These are phyloP conservation scores for Aphis gossypii DNA, from an alignment of 1,140 invertebrate genomes.

Conservation along the genomic window DNA sequence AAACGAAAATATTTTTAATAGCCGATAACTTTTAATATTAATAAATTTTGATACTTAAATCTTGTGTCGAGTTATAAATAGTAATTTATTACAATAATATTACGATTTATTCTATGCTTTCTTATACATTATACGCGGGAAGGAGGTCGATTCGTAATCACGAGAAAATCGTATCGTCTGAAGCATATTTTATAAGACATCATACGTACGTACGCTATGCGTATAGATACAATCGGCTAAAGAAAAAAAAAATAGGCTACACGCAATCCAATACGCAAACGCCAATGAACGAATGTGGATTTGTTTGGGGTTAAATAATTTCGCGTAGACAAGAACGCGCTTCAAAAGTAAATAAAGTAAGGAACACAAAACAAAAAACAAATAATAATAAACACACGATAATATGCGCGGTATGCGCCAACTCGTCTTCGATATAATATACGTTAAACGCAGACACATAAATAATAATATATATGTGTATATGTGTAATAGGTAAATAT, in stretches of 20 bases:
- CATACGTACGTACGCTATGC: not conserved
- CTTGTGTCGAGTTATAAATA: too few species aligned
- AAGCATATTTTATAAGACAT: not conserved
- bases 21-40: not conserved
- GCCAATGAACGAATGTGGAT: not conserved
- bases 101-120: not conserved
- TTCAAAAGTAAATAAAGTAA: constrained; percentile 9
- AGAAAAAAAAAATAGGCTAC: not conserved
- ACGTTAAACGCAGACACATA: not conserved
- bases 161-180: not conserved
- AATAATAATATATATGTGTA: not conserved
- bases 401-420: not conserved
- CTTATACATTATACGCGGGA: not conserved
- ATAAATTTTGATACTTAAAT: not conserved
- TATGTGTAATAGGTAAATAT: not conserved
- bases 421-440: not conserved
- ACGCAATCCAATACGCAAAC: not conserved
- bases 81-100: not conserved
- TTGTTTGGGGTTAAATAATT: constrained; percentile 11
- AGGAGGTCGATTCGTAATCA: not conserved
- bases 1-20: too few species aligned
- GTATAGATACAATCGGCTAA: not conserved
- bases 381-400: not conserved
- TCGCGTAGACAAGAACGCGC: not conserved
- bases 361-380: not conserved